Base-by-base conservation (phyloP, 2,797 vertebrate genomes). In the Phrynocephalus forsythii region DNA sequence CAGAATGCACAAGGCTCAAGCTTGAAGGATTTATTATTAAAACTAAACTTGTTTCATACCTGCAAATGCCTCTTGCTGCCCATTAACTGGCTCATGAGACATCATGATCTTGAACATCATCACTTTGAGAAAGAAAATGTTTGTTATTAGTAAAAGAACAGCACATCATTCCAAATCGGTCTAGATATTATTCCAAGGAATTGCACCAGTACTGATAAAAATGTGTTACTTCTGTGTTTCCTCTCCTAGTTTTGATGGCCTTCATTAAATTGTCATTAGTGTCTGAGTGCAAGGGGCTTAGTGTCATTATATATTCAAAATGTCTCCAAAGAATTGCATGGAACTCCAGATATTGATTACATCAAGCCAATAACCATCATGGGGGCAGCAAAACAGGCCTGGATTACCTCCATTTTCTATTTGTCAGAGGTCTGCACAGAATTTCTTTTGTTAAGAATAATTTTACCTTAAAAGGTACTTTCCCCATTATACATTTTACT, bases 341-440 rank as follows among this genome's bases (percentile, higher is more conserved):
- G 85, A 90, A 22, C 2, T 44, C 73, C 82, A n/a, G 0, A 26
- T 84, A 8, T 79, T 88, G 66, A 76, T 83, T 8, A 10, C 30
- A 69, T 18, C 81, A 78, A 92, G 83, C 83, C 48, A 90, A 79
- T 84, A 85, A 80, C 79, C 60, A 84, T 3, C 56, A 88, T 20
- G 77, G 38, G 75, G 6, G 38, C 38, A 84, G 28, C 38, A 90
- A 85, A 85, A 0, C 28, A 76, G 0, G 1, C 83, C 86, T 69
- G 56, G 81, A 1, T 86, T 92, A 9, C 48, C 9, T 20, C 69
- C 10, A 33, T 48, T 0, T 2, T 82, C 10, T 80, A 24, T 44
- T 92, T 79, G 16, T 79, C 84, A 71, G 4, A 67, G 16, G 0
- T 24, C 4, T 79, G 9, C 30, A 84, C 44, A 26, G 38, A 71